A percentile compares a stretch with the other conserved stretches of the same genome.
phyloP scores from a whole-genome alignment of 2,888 invertebrate genomes.

The Meteorus colon region DNA sequence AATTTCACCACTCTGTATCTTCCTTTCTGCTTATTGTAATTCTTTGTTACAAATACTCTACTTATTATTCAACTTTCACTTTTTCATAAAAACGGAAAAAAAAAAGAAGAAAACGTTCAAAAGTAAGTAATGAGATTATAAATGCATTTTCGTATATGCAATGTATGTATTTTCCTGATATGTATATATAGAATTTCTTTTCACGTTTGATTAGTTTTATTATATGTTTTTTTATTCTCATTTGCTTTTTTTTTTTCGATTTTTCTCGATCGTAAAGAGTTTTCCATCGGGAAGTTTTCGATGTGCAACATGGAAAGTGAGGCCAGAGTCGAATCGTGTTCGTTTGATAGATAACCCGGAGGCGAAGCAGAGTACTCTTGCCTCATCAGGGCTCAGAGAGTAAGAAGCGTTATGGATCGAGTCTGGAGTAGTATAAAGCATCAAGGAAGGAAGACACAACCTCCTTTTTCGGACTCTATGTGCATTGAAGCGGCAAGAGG shows the following conservation, averaged over 20 bases:
- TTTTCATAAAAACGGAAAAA: not conserved
- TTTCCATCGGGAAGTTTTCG: constrained; percentile 43
- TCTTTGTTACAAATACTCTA: no score
- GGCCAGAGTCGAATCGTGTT: constrained; percentile 49
- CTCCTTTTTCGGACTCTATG: constrained; percentile 10
- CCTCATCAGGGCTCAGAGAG: constrained; percentile 58
- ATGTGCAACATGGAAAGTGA: constrained; percentile 39
- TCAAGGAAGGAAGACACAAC: constrained; percentile 28
- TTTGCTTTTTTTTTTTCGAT: constrained; percentile 15
- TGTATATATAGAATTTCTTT: constrained; percentile 25
- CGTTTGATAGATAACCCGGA: constrained; percentile 54
- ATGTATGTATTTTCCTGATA: constrained; percentile 2
- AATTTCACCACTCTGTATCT: no score
- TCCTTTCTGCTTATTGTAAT: no score
- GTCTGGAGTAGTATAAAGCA: constrained; percentile 46
- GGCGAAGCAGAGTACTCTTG: constrained; percentile 58
- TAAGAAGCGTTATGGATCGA: constrained; percentile 65
- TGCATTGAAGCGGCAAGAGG: not conserved
- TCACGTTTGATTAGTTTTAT: constrained; percentile 13
- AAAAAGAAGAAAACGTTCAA: not conserved
- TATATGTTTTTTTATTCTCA: constrained; percentile 20
- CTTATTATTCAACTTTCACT: not conserved
- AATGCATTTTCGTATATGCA: not conserved
- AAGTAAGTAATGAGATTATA: not conserved
- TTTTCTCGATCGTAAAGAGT: constrained; percentile 25